Evolutionary conservation across 2,888 invertebrate species (phyloP).

Genomic region (Autographa gamma): DNA sequence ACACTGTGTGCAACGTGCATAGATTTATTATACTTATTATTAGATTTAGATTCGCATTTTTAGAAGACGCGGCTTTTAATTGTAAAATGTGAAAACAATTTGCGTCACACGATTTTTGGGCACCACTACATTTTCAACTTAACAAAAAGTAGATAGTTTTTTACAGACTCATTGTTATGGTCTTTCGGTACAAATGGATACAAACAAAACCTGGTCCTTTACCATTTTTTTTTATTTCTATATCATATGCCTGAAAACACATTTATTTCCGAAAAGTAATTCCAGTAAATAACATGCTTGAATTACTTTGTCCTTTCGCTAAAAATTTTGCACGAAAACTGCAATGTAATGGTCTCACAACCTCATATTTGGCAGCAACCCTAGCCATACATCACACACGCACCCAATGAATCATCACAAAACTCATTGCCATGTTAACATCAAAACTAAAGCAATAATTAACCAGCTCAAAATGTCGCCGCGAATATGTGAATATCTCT

Average conservation of each 20-base stretch:
- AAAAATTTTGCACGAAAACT: neutral
- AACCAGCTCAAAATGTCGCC: neutral
- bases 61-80: slow-evolving; percentile 7
- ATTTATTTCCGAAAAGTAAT: no score
- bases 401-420: neutral
- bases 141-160: neutral
- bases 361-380: neutral
- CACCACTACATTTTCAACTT: neutral
- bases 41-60: slow-evolving; percentile 7
- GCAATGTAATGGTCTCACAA: neutral
- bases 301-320: no score
- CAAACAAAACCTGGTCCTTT: neutral
- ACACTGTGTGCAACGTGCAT: slow-evolving; percentile 13
- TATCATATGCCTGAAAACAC: neutral
- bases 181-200: neutral
- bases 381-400: neutral
- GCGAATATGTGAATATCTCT: slow-evolving; percentile 14
- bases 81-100: neutral
- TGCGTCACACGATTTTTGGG: slow-evolving; percentile 1
- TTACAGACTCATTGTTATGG: neutral
- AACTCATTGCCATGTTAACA: neutral
- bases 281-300: no score
- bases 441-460: neutral
- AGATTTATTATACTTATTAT: slow-evolving; percentile 23
- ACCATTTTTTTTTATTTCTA: neutral